Conservation (phyloP, 2,113 vertebrate species). For the Syngnathus floridae region DNA sequence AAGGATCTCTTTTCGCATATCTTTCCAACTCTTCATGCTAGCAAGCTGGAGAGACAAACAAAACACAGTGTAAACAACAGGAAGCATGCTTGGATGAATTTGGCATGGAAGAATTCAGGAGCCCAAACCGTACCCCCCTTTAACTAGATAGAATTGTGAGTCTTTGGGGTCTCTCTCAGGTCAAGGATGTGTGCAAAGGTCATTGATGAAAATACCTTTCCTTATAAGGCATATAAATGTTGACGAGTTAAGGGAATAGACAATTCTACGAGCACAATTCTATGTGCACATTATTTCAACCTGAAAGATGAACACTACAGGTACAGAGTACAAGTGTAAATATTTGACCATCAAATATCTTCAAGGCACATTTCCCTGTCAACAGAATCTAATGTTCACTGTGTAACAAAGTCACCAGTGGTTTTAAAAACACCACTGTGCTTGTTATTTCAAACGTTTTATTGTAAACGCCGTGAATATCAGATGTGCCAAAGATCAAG, state of each 20-base stretch:
- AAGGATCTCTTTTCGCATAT: conserved; percentile 88
- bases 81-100: not conserved
- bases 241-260: not conserved
- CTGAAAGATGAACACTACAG: not conserved
- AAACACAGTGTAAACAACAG: not conserved
- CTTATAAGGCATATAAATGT: not conserved
- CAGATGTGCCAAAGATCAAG: conserved; percentile 9
- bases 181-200: not conserved
- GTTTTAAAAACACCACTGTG: not conserved
- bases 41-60: conserved; percentile 67
- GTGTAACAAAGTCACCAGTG: not conserved
- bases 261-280: not conserved
- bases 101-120: not conserved
- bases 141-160: not conserved
- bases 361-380: not conserved
- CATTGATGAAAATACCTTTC: no score
- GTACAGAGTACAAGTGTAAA: not conserved
- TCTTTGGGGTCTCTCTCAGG: not conserved
- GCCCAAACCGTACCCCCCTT: not conserved
- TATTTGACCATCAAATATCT: not conserved
- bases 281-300: not conserved
- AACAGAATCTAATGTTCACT: not conserved
- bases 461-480: conserved; percentile 10
- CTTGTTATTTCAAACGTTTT: not conserved
- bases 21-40: conserved; percentile 85